These are phyloP conservation scores for Tricholauxania praeusta DNA, from an alignment of 2,888 invertebrate species.

Conservation along the genomic window DNA sequence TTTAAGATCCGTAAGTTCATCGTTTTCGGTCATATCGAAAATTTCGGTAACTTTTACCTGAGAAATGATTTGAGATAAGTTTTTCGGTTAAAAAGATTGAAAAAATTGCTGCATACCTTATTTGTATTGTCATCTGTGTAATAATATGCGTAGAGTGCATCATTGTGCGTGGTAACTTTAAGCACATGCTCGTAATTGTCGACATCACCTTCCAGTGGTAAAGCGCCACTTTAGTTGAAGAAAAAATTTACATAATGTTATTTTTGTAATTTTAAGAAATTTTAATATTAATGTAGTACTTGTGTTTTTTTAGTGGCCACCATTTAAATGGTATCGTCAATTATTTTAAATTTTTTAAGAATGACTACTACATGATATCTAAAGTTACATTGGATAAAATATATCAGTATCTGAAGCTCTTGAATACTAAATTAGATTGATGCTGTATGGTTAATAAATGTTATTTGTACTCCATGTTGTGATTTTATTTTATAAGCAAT, in stretches of 20 bases:
- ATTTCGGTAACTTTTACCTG: conserved; percentile 90
- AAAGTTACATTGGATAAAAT: no score
- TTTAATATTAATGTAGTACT: neutral
- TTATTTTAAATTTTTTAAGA: no score
- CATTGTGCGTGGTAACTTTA: conserved; percentile 85
- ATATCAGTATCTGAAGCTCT: no score
- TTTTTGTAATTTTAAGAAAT: conserved; percentile 1
- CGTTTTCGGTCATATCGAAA: conserved; percentile 86
- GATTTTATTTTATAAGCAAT: no score
- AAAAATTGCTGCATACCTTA: conserved; percentile 70
- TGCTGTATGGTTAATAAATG: no score
- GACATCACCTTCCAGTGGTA: conserved; percentile 66
- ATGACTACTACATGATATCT: no score
- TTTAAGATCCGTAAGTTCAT: conserved; percentile 71
- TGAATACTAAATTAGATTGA: no score
- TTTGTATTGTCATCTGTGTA: conserved; percentile 86
- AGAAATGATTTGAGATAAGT: conserved; percentile 43
- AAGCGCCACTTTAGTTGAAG: conserved; percentile 56
- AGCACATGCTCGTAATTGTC: conserved; percentile 80
- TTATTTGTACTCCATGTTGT: no score
- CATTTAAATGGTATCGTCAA: neutral
- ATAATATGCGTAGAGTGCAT: conserved; percentile 89
- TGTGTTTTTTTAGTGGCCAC: neutral
- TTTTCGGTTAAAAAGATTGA: neutral
- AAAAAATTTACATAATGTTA: neutral